Percentiles rank a stretch among this genome's conserved stretches.
Evolutionary conservation across 2,797 vertebrate genomes (phyloP).

Genomic region (Streptopelia turtur): DNA sequence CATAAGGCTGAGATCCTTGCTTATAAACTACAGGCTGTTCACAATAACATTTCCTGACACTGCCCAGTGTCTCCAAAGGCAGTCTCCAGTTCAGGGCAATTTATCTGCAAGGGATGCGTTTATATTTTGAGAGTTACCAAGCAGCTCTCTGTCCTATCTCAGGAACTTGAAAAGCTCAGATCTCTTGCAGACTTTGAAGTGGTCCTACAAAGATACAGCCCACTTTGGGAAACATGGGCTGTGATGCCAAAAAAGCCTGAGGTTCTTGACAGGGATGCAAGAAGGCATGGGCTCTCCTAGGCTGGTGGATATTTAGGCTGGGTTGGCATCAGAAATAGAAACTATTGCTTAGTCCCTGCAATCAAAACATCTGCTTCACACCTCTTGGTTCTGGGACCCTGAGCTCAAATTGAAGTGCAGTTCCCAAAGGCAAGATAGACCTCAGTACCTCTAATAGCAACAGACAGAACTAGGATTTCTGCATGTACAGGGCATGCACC

Average conservation of each 20-base stretch:
- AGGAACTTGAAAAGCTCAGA: not conserved
- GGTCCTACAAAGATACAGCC: not conserved
- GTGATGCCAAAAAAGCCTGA: not conserved
- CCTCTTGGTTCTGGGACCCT: not conserved
- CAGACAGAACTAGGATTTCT: not conserved
- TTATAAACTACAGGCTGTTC: not conserved
- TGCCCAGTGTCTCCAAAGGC: not conserved
- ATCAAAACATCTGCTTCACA: constrained; percentile 6
- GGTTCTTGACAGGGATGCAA: not conserved
- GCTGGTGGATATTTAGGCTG: not conserved
- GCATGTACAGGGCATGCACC: not conserved
- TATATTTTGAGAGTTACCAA: not conserved
- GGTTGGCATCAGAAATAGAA: not conserved
- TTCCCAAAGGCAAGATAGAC: not conserved
- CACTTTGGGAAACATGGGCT: not conserved
- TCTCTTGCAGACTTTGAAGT: not conserved
- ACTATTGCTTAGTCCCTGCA: not conserved
- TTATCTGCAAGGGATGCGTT: not conserved
- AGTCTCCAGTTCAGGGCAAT: not conserved
- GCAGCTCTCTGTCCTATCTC: not conserved
- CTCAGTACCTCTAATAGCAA: not conserved
- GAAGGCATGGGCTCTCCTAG: accelerated
- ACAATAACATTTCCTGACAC: not conserved
- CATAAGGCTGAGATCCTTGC: not conserved
- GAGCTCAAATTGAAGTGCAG: not conserved